Conservation (phyloP, 2,888 invertebrate genomes). For the Dorcus parallelipipedus region DNA sequence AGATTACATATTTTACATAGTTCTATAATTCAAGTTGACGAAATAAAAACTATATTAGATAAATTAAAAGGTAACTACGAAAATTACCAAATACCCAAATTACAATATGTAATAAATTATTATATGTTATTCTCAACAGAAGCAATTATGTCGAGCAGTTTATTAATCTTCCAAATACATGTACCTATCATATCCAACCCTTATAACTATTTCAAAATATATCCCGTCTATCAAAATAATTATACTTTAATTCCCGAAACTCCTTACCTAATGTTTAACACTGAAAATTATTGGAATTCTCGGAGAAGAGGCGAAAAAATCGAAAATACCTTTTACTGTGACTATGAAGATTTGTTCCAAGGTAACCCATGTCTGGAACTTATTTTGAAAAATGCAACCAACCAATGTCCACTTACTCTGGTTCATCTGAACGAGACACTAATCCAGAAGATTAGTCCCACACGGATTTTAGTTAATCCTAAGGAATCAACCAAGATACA, state of each 20-base stretch:
- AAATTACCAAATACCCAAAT: too few species aligned
- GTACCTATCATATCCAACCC: constrained; percentile 6
- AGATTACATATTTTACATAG: background rate
- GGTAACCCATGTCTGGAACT: constrained; percentile 1
- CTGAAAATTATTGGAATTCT: constrained; percentile 5
- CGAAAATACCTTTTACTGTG: background rate
- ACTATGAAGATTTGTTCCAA: background rate
- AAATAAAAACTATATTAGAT: constrained; percentile 3
- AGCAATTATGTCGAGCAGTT: background rate
- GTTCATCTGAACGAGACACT: background rate
- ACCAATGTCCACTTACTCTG: background rate
- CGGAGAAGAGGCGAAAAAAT: background rate
- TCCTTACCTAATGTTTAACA: constrained; percentile 4
- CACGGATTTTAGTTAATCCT: constrained; percentile 1
- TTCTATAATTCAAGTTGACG: constrained; percentile 1
- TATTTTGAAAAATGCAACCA: background rate
- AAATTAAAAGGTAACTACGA: background rate
- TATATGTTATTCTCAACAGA: constrained; percentile 3
- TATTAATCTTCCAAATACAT: constrained; percentile 11
- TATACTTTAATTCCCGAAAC: constrained; percentile 7
- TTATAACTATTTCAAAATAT: constrained; percentile 5
- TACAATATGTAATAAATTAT: background rate
- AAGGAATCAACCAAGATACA: background rate
- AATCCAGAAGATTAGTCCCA: background rate
- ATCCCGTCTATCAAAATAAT: constrained; percentile 3